phyloP scores from a whole-genome alignment of 2,888 invertebrate species.

The Podotricha telesiphe region DNA sequence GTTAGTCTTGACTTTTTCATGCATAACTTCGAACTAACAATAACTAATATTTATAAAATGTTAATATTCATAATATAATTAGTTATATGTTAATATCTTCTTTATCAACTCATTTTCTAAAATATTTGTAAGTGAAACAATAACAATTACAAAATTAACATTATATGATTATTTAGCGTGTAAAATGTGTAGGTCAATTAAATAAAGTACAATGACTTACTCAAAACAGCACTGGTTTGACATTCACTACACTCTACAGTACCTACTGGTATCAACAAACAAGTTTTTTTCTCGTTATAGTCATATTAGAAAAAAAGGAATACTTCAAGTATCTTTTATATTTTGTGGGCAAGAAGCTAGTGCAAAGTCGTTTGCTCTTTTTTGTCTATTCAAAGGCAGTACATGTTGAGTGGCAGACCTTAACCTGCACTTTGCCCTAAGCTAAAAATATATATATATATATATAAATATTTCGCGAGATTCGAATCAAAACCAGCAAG shows the following conservation, averaged over 20 bases:
- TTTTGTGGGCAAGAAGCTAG: no score
- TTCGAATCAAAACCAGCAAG: background rate
- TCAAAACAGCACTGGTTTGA: background rate
- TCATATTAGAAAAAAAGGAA: background rate
- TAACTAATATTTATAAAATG: background rate
- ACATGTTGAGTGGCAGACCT: no score
- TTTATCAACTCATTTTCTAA: background rate
- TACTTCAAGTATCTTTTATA: background rate
- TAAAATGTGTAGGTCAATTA: conserved; percentile 7
- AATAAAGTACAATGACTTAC: conserved; percentile 14
- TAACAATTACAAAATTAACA: background rate
- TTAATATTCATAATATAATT: background rate
- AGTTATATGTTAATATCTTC: background rate
- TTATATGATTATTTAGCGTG: conserved; percentile 7
- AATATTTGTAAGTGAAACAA: background rate
- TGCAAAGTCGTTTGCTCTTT: no score
- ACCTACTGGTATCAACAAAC: background rate
- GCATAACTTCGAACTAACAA: no score
- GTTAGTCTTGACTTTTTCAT: no score
- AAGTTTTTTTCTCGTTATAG: background rate
- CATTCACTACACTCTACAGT: background rate
- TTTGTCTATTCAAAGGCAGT: no score
- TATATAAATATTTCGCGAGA: background rate
- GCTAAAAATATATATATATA: no score
- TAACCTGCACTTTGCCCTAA: no score